Conservation (phyloP, 2,113 vertebrate genomes). For the Campylorhamphus procurvoides region DNA sequence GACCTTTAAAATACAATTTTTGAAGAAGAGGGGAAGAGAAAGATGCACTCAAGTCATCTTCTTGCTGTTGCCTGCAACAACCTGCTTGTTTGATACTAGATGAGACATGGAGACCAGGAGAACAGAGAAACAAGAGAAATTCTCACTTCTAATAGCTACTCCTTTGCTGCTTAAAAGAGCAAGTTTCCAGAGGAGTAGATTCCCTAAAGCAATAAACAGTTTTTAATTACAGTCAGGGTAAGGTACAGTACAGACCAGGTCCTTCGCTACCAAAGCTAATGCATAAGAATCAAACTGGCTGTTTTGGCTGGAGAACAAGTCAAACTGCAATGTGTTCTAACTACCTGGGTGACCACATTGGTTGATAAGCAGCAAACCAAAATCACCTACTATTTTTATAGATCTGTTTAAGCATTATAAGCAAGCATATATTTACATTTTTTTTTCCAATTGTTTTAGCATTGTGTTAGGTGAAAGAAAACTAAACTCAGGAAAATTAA, state of each 20-base stretch:
- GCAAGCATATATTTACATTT: not conserved
- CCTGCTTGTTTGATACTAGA: not conserved
- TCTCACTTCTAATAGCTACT: not conserved
- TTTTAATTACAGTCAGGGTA: not conserved
- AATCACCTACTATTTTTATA: not conserved
- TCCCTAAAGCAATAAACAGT: not conserved
- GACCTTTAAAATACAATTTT: not conserved
- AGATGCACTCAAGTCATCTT: not conserved
- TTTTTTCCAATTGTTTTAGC: not conserved
- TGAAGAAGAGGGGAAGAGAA: not conserved
- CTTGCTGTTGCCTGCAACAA: not conserved
- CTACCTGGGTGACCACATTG: not conserved
- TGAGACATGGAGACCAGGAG: not conserved
- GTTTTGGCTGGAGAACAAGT: not conserved
- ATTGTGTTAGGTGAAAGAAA: not conserved
- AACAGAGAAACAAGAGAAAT: not conserved
- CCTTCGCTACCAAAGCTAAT: not conserved
- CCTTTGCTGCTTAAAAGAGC: not conserved
- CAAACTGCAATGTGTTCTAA: not conserved
- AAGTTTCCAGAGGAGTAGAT: not conserved
- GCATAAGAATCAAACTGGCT: not conserved
- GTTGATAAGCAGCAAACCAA: not conserved
- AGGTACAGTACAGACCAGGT: too few relatives aligned
- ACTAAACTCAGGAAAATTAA: not conserved
- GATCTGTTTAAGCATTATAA: not conserved